Percentiles rank a stretch among this genome's conserved stretches.
Evolutionary conservation across 2,797 vertebrate genomes (phyloP).

Genomic region (Catostomus latipinnis): DNA sequence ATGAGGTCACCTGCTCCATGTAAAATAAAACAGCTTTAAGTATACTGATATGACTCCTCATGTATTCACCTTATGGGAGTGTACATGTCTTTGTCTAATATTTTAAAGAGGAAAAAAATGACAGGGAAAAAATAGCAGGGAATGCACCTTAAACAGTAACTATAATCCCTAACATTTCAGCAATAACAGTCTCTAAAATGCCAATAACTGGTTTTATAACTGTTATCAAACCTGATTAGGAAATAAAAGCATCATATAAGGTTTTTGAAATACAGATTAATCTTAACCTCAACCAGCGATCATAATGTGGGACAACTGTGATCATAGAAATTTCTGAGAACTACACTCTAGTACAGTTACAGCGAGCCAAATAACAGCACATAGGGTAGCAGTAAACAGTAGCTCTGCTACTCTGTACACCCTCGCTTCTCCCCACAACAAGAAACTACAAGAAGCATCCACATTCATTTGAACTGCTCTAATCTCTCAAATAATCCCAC

Average conservation of each 20-base stretch:
- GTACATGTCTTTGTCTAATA: background rate
- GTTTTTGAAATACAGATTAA: background rate
- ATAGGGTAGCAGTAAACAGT: background rate
- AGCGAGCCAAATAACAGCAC: slow-evolving; percentile 16
- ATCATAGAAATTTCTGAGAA: too few species aligned
- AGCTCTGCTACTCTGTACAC: slow-evolving; percentile 8
- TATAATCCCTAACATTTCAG: too few species aligned
- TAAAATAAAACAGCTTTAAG: too few species aligned
- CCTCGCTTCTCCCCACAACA: background rate
- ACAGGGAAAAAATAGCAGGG: too few species aligned
- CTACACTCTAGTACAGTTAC: background rate
- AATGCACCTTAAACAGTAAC: too few species aligned
- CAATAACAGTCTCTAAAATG: background rate
- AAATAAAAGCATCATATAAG: background rate
- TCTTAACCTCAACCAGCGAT: background rate
- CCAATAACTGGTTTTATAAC: background rate
- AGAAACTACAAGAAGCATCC: slow-evolving; percentile 21
- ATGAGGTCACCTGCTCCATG: too few species aligned
- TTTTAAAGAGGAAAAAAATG: too few species aligned
- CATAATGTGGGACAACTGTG: slow-evolving; percentile 2
- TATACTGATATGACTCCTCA: too few species aligned
- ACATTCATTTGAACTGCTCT: slow-evolving; percentile 33
- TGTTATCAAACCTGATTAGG: background rate
- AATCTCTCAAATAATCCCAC: slow-evolving; percentile 45
- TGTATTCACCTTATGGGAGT: background rate